These are phyloP conservation scores for Polydrusus tereticollis DNA, from an alignment of 2,888 invertebrate species.

Conservation along the genomic window DNA sequence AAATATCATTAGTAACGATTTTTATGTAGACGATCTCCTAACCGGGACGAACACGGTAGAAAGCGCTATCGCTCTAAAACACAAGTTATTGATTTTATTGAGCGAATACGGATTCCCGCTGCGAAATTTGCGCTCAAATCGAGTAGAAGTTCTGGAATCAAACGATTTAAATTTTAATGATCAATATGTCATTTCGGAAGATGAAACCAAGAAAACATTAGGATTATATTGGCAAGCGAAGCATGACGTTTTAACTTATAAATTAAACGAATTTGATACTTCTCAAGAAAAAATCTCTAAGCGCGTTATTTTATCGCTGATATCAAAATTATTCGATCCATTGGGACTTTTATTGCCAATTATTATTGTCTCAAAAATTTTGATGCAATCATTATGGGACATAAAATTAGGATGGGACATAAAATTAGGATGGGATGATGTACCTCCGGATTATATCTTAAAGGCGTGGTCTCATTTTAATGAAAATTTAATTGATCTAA, in stretches of 20 bases:
- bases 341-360: slow-evolving; percentile 42
- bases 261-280: too few species aligned
- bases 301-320: too few species aligned
- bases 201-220: slow-evolving; percentile 30
- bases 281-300: too few species aligned
- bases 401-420: slow-evolving; percentile 37
- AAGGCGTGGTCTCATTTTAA: slow-evolving; percentile 18
- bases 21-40: slow-evolving; percentile 40
- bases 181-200: slow-evolving; percentile 4
- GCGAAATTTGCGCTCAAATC: slow-evolving; percentile 37
- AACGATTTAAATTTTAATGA: background rate
- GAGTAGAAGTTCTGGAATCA: background rate
- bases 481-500: background rate
- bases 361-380: slow-evolving; percentile 36
- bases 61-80: too few species aligned
- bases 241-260: slow-evolving; percentile 22
- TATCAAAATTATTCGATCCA: slow-evolving; percentile 42
- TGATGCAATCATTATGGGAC: slow-evolving; percentile 39
- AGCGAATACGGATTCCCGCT: slow-evolving; percentile 25
- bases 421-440: too few species aligned
- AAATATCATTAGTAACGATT: slow-evolving; percentile 23
- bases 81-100: background rate
- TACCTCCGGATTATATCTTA: slow-evolving; percentile 16
- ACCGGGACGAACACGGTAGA: too few species aligned
- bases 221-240: slow-evolving; percentile 31